Base-by-base conservation (phyloP, 2,113 vertebrate genomes). In the Neofelis nebulosa region DNA sequence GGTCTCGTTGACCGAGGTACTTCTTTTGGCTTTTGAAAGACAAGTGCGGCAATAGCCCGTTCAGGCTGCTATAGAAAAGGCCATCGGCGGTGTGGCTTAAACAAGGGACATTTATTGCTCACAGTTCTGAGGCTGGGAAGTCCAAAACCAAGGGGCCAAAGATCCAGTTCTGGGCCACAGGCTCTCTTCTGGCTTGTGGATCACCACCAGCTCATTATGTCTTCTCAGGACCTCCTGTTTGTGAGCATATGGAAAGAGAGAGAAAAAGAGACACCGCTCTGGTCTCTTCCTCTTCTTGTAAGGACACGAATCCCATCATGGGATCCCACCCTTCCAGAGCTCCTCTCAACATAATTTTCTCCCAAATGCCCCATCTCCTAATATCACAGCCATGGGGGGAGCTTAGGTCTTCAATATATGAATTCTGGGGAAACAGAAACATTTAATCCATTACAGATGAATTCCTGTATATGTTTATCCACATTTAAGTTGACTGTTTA, bases 401-500 rank as follows among this genome's bases (percentile, higher is more conserved):
- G 12, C 27, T 3, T 3, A 57, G 65, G 25, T 7, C 14, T 80
- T 68, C 52, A 90, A 38, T 12, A 50, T 0, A 52, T 21, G 65
- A 88, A 57, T 36, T 45, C 27, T 23, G 31, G 10, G 19, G 71
- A 23, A 23, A 48, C 27, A 80, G 29, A 83, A 29, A 48, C 23
- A 16, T 86, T 79, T 5, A 21, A 3, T 27, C 1, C 57, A 41
- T 23, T 50, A 23, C 13, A 76, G 19, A 50, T 8, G 6, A n/a
- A 21, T 79, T 74, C 33, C 66, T 69, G 36, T 5, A 55, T 65
- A 25, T 36, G 3, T 91, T 33, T 63, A 13, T 29, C 84, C 38
- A 95, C 5, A 61, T 38, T 41, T 25, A 63, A 87, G 38, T 97
- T 65, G 8, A 25, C 11, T 83, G 97, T 52, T 48, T 92, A 85